Base-by-base conservation (phyloP, 2,797 vertebrate genomes). In the Avahi laniger region DNA sequence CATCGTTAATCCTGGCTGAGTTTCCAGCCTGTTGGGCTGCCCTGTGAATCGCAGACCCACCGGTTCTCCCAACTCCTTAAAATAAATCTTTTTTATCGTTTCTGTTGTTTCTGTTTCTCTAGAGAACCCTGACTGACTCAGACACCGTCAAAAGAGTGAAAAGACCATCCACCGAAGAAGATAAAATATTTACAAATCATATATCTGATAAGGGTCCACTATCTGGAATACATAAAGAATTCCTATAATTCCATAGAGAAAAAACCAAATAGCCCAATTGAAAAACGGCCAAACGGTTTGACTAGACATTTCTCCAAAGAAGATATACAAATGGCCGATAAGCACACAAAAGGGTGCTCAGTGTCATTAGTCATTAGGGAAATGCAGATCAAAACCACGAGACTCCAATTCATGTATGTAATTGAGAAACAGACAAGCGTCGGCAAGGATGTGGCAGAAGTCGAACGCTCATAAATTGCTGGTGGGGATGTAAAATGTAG, bases 231-330 rank as follows among this genome's bases (percentile, higher is more conserved):
- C 67, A 38, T 57, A 78, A 93, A 75, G 52, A 88, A 52, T 43
- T 57, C 75, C 81, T 90, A 38, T 18, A 69, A 41, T 4, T 35
- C 80, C 70, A 41, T 10, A 84, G 52, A 26, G 46, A 81, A 89
- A 89, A 83, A 63, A 7, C 24, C 24, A 67, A 52, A 65, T 17
- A 33, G 33, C 9, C 26, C 24, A 65, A 65, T 24, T 78, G 48
- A 24, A 81, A 80, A 63, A 78, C 4, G 54, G 41, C 11, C 33
- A 67, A 93, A 41, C 12, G 26, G 9, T 80, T 35, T 80, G 38
- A 84, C 41, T 1, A 69, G 72, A n/a, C 38, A 57, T 70, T 80
- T 84, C 78, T 81, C 57, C 88, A 92, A 63, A 54, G 72, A 80
- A 92, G 50, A 41, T 30, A 59, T 7, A 22, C 22, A 61, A 79